Percentiles rank a stretch among this genome's conserved stretches.
These are phyloP conservation scores for Tauraco hartlaubi DNA, from an alignment of 2,797 vertebrate species.

Conservation along the genomic window DNA sequence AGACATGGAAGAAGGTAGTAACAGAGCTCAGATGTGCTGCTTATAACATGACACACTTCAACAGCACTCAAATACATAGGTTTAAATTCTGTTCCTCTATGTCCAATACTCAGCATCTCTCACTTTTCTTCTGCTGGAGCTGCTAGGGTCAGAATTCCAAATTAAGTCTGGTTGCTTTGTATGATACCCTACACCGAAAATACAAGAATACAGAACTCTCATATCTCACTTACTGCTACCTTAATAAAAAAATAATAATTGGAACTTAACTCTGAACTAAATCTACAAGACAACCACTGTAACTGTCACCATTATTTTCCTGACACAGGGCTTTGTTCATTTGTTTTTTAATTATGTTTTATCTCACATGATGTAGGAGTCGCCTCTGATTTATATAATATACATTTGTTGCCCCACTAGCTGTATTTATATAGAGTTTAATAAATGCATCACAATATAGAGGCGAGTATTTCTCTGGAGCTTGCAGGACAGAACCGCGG, in stretches of 20 bases:
- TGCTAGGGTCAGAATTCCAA: neutral
- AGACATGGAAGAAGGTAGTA: neutral
- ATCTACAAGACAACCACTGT: neutral
- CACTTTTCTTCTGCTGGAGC: neutral
- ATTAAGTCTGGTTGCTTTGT: neutral
- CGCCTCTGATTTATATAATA: neutral
- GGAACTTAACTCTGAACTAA: neutral
- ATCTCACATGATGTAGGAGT: neutral
- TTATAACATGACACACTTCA: neutral
- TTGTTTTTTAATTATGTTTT: neutral
- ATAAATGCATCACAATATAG: neutral
- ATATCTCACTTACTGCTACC: neutral
- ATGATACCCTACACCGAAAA: neutral
- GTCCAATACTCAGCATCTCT: neutral
- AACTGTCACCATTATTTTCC: neutral
- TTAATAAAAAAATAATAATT: neutral
- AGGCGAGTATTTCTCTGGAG: neutral
- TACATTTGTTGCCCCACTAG: neutral
- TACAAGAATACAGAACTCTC: neutral
- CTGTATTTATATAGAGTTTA: neutral
- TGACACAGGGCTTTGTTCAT: accelerated
- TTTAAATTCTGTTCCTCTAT: neutral
- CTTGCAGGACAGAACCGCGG: accelerated
- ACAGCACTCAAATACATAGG: neutral
- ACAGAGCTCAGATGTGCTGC: neutral